Evolutionary conservation across 2,113 vertebrate genomes (phyloP), one percentile per base, ranked within the genome.

Genomic region (Lampris incognitus): DNA sequence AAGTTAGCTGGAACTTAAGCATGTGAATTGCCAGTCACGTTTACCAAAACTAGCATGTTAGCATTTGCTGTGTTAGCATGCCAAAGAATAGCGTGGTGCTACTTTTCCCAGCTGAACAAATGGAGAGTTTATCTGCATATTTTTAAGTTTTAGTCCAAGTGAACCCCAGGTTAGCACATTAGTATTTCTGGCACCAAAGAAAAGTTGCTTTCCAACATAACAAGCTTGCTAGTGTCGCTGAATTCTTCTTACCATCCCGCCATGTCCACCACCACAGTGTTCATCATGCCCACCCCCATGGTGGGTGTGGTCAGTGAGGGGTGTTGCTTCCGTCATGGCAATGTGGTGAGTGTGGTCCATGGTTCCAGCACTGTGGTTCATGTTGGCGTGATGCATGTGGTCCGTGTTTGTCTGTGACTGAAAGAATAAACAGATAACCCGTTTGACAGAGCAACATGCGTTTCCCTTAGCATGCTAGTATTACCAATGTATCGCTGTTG

Each of bases 161-260:
- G 24, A 24, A 24, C 24, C 24, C 24, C 24, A 24, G 0, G 24
- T 24, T 24, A 24, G n/a, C 24, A 9, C 56, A 7, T 37, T 24
- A 56, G 9, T 56, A 24, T 11, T 13, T 56, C 9, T 13, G 5
- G 5, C 10, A 49, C 4, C 9, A 9, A 49, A 49, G 48, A 49
- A 49, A 49, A 5, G 9, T 57, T 56, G 52, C 11, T 11, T 11
- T 39, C 50, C 11, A 51, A 46, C 4, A 10, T 10, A n/a, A 36
- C 4, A 0, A 4, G 55, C 42, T 51, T 24, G 24, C 24, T 38
- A 13, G 56, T 11, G 9, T 24, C 4, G 10, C 4, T 1, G 1
- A 24, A 24, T 24, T 24, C 58, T 10, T 81, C 96, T 95, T 48
- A 97, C 97, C 90, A 90, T 92, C 1, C 83, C 79, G 5, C 52